Base-by-base conservation (phyloP, 2,113 vertebrate species). In the Phaethornis superciliosus region DNA sequence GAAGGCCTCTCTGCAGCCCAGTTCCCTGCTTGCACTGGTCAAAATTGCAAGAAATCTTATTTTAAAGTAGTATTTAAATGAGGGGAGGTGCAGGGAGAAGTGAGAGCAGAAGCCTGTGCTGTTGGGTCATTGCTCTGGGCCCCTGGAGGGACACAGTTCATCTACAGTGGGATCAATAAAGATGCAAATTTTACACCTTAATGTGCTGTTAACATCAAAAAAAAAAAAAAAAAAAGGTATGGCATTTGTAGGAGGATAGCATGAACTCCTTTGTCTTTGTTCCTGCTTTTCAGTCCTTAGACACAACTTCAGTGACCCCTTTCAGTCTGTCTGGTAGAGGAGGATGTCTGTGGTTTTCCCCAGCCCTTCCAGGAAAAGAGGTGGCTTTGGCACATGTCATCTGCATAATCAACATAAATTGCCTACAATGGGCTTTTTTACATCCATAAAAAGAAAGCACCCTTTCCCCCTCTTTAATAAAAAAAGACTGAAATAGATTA, bases 141-240 rank as follows among this genome's bases (percentile, higher is more conserved):
- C 82, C 67, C 87, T 62, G 81, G 15, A 30, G 51, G 27, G 67
- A 21, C 72, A 49, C 0, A 5, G 44, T 70, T 97, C 67, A 28
- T 85, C 46, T 74, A 28, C 75, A 5, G 33, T 63, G 79, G 64
- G 71, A 90, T 82, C 89, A 70, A 56, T 83, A 89, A 94, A 88
- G 84, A 94, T 91, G 89, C 71, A 86, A 88, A 94, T 96, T 91
- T 81, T 86, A 81, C 78, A 91, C 64, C 68, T 95, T 91, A 51
- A 24, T 83, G 71, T 93, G 67, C 88, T 76, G 52, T 96, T 93
- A 90, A 40, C 56, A 65, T 88, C 42, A n/a, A n/a, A n/a, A n/a
- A n/a, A n/a, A n/a, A 12, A 40, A 40, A 40, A 40, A 82, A 65
- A 79, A 79, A 47, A 42, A 21, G 30, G 32, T 27, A 8, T 0